Percentiles rank a stretch among this genome's conserved stretches.
Conservation (phyloP, 2,888 invertebrate species). For the Trachelus tabidus region DNA sequence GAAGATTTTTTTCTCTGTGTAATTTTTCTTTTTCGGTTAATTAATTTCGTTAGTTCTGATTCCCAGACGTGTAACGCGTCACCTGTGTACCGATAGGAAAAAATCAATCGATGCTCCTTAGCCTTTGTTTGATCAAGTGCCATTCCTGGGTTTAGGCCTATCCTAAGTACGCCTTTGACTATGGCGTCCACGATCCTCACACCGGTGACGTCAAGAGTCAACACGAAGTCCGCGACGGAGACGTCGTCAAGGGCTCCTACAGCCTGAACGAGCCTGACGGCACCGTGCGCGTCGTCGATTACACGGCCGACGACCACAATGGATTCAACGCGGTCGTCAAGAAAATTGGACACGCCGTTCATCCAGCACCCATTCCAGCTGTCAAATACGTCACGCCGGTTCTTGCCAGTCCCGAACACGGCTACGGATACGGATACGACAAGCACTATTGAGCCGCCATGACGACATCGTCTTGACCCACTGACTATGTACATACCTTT, state of each 20-base stretch:
- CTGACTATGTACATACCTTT: neutral
- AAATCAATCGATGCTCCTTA: neutral
- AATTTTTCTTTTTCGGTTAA: too few species aligned
- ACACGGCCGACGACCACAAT: slow-evolving; percentile 62
- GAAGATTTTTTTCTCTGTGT: too few species aligned
- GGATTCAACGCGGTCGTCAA: slow-evolving; percentile 63
- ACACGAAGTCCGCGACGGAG: slow-evolving; percentile 62
- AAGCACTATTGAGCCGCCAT: slow-evolving; percentile 40
- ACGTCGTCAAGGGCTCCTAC: slow-evolving; percentile 62
- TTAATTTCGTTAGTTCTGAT: too few species aligned
- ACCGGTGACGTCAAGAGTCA: slow-evolving; percentile 63
- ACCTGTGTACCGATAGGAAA: neutral
- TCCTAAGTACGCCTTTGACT: slow-evolving; percentile 61
- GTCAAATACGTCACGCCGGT: slow-evolving; percentile 54
- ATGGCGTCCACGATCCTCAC: slow-evolving; percentile 61
- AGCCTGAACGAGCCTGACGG: slow-evolving; percentile 63
- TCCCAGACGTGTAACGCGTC: neutral
- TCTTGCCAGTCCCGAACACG: slow-evolving; percentile 21
- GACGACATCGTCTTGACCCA: neutral
- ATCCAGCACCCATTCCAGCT: slow-evolving; percentile 49
- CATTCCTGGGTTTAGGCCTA: slow-evolving; percentile 44
- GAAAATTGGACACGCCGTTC: slow-evolving; percentile 55
- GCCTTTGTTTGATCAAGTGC: neutral
- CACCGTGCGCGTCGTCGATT: slow-evolving; percentile 61
- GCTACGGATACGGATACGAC: slow-evolving; percentile 49